Evolutionary conservation across 2,797 vertebrate species (phyloP).

Genomic region (Rallus crepitans): DNA sequence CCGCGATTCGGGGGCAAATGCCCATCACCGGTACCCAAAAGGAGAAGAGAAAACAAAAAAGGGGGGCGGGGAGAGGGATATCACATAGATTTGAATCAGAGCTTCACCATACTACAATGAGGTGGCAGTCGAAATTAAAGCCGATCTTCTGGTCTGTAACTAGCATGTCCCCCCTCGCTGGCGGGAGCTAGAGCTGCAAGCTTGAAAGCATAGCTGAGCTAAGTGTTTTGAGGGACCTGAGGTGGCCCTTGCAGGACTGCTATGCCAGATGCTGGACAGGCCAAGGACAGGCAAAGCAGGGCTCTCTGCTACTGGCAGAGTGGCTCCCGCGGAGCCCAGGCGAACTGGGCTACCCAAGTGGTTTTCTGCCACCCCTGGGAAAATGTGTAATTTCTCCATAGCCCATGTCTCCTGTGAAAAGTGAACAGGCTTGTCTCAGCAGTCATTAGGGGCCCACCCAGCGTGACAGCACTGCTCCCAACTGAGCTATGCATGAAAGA

Average conservation of each 20-base stretch:
- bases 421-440: background rate
- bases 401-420: background rate
- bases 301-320: background rate
- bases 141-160: background rate
- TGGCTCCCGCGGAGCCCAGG: background rate
- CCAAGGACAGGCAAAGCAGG: background rate
- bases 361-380: background rate
- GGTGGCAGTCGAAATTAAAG: background rate
- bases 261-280: background rate
- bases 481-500: rapidly evolving
- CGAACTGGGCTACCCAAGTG: background rate
- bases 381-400: background rate
- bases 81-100: background rate
- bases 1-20: background rate
- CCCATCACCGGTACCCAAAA: rapidly evolving
- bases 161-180: background rate
- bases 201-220: background rate
- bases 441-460: rapidly evolving
- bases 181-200: background rate
- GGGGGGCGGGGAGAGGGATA: background rate
- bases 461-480: background rate
- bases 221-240: background rate
- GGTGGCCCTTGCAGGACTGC: background rate
- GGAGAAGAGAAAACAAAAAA: background rate
- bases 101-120: background rate